Base-by-base conservation (phyloP, 2,888 invertebrate species). In the Parnassius smintheus region DNA sequence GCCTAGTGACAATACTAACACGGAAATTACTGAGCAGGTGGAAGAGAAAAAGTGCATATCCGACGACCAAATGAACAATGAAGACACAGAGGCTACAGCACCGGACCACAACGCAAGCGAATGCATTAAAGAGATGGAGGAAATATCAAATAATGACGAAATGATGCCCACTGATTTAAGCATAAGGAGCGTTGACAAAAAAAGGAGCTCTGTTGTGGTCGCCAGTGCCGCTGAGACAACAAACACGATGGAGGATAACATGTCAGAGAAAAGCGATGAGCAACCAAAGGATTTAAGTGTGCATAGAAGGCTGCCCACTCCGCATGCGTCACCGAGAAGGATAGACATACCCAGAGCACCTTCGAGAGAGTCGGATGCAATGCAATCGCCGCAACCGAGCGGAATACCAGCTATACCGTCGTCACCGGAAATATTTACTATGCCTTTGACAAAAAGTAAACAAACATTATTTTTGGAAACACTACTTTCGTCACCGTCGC, bases 361-460 rank as follows among this genome's bases (percentile, higher is more conserved):
- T 8, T 95, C 95, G 2, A 92, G 94, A 66, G 94, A 94, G 72
- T 95, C 95, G 1, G 95, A 95, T 78, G 93, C 95, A 46, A 93
- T 95, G 77, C 95, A 95, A 78, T 95, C 95, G 8, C 95, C 95
- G 2, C 94, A 94, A 72, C 95, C 95, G 2, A 95, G 95, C 70
- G 95, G 95, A 22, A 93, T 95, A 62, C 94, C 95, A 41, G 94
- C 94, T 48, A 93, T 95, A 52, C 94, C 94, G 49, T 94, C 94
- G 25, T 95, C 95, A 9, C 95, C 95, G 13, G 95, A 95, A 81
- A 91, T 94, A 74, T 93, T 93, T 64, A 92, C 92, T 52, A 87
- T 92, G 71, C 91, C 91, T 9, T 78, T 78, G 10, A 82, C 84
- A 0, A 91, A 89, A 73, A 86, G 85, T 72, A 92, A 88, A 78